phyloP scores from a whole-genome alignment of 2,797 vertebrate genomes.

The Paratrypauchen microcephalus region DNA sequence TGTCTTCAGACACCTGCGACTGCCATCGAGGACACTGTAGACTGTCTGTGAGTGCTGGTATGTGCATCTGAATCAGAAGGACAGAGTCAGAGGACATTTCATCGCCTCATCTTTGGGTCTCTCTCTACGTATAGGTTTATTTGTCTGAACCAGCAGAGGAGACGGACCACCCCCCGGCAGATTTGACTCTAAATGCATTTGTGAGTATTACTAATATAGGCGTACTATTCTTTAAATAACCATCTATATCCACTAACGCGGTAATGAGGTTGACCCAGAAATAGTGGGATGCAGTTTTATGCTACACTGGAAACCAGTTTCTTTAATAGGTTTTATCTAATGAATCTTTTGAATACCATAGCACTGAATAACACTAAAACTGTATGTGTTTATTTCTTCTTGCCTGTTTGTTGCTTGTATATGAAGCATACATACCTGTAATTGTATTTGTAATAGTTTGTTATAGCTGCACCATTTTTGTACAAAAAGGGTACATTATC shows the following conservation, averaged over 20 bases:
- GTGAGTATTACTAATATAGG: constrained; percentile 55
- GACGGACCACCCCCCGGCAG: constrained; percentile 21
- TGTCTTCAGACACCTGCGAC: constrained; percentile 77
- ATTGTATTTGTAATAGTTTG: background rate
- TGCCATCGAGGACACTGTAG: constrained; percentile 68
- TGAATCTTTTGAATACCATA: background rate
- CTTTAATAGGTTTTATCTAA: no score
- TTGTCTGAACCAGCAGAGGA: constrained; percentile 30
- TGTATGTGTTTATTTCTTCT: background rate
- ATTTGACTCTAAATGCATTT: constrained; percentile 35
- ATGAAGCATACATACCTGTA: no score
- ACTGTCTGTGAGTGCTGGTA: constrained; percentile 45
- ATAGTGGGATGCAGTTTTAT: background rate
- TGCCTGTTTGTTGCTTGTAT: background rate
- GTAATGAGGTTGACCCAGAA: background rate
- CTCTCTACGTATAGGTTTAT: background rate
- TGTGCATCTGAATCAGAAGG: constrained; percentile 25
- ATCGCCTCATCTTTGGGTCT: constrained; percentile 38
- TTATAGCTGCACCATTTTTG: background rate
- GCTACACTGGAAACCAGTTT: background rate
- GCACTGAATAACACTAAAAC: no score
- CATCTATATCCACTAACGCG: background rate
- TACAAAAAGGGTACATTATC: background rate
- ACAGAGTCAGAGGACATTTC: constrained; percentile 40
- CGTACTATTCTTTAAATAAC: background rate